These are phyloP conservation scores for Cyrtodaria siliqua DNA, from an alignment of 2,888 invertebrate genomes.

Conservation along the genomic window DNA sequence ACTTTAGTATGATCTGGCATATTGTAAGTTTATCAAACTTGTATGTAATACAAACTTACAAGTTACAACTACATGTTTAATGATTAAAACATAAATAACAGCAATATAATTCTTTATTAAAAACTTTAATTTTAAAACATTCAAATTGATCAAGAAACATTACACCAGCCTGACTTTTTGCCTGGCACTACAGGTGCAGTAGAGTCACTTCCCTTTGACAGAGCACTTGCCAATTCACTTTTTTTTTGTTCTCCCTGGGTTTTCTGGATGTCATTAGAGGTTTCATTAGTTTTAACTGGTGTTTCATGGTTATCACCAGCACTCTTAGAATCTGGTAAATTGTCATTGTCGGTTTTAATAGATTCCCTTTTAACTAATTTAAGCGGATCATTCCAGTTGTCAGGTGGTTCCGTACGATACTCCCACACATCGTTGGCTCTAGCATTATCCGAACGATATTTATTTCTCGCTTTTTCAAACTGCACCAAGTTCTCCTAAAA, in stretches of 20 bases:
- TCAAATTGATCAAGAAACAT: slow-evolving; percentile 17
- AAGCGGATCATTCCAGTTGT: slow-evolving; percentile 89
- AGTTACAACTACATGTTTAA: too few species aligned
- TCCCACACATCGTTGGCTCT: slow-evolving; percentile 93
- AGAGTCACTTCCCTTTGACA: slow-evolving; percentile 15
- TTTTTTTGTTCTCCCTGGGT: neutral
- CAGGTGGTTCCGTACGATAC: slow-evolving; percentile 91
- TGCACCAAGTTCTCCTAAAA: slow-evolving; percentile 87
- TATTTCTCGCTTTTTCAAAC: slow-evolving; percentile 90
- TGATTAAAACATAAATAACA: too few species aligned
- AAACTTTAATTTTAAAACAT: too few species aligned
- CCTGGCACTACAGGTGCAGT: neutral
- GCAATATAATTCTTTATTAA: too few species aligned
- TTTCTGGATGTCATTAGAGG: neutral
- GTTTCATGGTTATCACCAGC: neutral
- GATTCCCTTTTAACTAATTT: slow-evolving; percentile 91
- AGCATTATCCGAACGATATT: slow-evolving; percentile 90
- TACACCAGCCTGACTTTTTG: slow-evolving; percentile 21
- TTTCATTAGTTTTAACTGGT: neutral
- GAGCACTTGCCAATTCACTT: neutral
- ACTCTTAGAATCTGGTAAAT: neutral
- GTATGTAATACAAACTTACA: too few species aligned
- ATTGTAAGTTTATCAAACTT: too few species aligned
- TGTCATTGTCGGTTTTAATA: slow-evolving; percentile 5
- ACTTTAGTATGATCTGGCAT: too few species aligned